phyloP scores from a whole-genome alignment of 2,888 invertebrate species.

The Hypselothyrea guttata region DNA sequence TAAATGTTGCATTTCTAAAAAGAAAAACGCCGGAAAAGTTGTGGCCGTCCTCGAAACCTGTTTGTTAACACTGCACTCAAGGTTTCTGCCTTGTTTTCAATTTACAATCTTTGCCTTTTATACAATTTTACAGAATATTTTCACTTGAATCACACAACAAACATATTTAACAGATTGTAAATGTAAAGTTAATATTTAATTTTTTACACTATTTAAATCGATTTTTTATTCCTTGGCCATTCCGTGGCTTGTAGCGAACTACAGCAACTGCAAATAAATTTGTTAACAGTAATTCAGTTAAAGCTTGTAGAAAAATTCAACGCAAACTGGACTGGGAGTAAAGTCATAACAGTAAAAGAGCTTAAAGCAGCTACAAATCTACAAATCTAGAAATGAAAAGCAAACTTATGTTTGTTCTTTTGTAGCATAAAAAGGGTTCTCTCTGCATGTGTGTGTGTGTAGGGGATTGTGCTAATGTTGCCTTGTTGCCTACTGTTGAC shows the following conservation, averaged over 20 bases:
- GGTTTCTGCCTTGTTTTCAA: conserved; percentile 20
- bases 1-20: conserved; percentile 41
- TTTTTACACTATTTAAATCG: conserved; percentile 3
- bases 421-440: conserved; percentile 41
- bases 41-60: conserved; percentile 35
- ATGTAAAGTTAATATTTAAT: conserved; percentile 21
- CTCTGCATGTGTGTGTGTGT: neutral
- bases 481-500: conserved; percentile 43
- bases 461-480: conserved; percentile 24
- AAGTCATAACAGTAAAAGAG: conserved; percentile 17
- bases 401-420: conserved; percentile 31
- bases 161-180: no score
- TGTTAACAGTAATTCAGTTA: conserved; percentile 12
- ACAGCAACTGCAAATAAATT: conserved; percentile 38
- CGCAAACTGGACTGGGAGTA: conserved; percentile 1
- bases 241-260: conserved; percentile 19
- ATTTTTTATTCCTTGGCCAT: conserved; percentile 25
- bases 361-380: conserved; percentile 17
- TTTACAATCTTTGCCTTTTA: conserved; percentile 39
- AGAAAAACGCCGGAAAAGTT: conserved; percentile 49
- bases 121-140: conserved; percentile 20
- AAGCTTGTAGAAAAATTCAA: conserved; percentile 5
- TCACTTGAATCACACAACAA: no score
- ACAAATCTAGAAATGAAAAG: conserved; percentile 33
- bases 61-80: conserved; percentile 39